Evolutionary conservation across 92 coral and sea anemone species (phyloP).

Genomic region (Zoanthus solanderi): DNA sequence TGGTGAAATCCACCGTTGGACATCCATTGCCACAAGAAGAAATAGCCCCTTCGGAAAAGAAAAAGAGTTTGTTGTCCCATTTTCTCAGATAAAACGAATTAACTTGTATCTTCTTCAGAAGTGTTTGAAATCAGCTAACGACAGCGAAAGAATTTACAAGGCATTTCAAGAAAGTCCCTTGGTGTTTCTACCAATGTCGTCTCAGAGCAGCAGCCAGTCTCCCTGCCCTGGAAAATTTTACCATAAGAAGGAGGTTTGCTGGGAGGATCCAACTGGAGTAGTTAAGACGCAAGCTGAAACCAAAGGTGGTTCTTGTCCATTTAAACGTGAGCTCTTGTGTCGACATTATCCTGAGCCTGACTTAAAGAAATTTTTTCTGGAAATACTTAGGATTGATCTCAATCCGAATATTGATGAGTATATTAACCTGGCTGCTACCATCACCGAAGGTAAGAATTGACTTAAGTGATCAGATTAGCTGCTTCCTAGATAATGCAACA

Average conservation of each 20-base stretch:
- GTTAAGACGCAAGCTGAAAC: constrained; percentile 37
- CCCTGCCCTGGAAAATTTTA: constrained; percentile 59
- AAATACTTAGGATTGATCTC: constrained; percentile 64
- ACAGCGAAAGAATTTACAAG: constrained; percentile 47
- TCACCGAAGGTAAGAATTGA: constrained; percentile 50
- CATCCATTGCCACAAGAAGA: constrained; percentile 40
- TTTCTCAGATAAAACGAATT: constrained; percentile 79
- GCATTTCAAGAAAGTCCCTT: constrained; percentile 70
- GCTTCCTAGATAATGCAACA: too few relatives aligned
- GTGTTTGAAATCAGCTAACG: constrained; percentile 27
- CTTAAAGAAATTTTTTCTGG: constrained; percentile 62
- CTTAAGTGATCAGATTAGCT: not conserved
- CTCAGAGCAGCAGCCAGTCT: not conserved
- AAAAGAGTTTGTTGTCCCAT: constrained; percentile 65
- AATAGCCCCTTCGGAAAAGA: constrained; percentile 21
- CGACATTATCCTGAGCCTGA: constrained; percentile 54
- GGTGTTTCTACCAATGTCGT: constrained; percentile 70
- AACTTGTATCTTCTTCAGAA: constrained; percentile 61
- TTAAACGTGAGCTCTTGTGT: constrained; percentile 67
- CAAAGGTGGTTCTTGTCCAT: constrained; percentile 24
- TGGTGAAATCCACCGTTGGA: constrained; percentile 72
- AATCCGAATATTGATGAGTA: constrained; percentile 89
- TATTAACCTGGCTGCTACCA: constrained; percentile 76
- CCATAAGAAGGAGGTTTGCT: constrained; percentile 78
- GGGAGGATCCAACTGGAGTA: constrained; percentile 87